Evolutionary conservation across 2,797 vertebrate species (phyloP).

Genomic region (Glossophaga mutica): DNA sequence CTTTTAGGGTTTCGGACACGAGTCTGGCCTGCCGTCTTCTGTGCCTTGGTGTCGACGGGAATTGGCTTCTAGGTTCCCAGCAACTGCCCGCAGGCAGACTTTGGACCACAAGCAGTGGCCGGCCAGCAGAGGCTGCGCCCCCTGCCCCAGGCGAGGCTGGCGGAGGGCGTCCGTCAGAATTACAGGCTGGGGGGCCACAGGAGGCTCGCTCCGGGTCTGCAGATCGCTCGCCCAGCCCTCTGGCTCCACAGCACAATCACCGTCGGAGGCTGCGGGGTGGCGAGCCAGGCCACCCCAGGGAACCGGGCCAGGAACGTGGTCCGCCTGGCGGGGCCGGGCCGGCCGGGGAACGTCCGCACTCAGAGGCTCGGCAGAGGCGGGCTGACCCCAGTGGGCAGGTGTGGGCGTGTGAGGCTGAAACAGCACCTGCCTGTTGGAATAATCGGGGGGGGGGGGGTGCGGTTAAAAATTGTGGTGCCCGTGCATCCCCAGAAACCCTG

Average conservation of each 20-base stretch:
- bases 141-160: not conserved
- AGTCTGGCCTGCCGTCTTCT: not conserved
- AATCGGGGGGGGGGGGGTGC: not conserved
- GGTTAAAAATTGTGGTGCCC: not conserved
- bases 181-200: conserved; percentile 23
- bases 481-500: not conserved
- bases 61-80: not conserved
- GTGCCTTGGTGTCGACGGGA: not conserved
- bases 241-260: conserved; percentile 28
- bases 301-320: not conserved
- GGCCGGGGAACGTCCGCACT: not conserved
- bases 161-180: conserved; percentile 13
- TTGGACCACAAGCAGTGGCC: not conserved
- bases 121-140: not conserved
- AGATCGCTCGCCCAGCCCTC: conserved; percentile 17
- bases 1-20: not conserved
- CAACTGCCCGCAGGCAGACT: conserved; percentile 12
- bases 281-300: too few species aligned
- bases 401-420: not conserved
- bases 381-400: not conserved
- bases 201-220: not conserved
- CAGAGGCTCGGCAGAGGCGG: not conserved
- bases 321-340: not conserved
- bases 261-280: conserved; percentile 11
- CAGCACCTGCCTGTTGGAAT: not conserved